Percentiles rank a stretch among this genome's conserved stretches.
phyloP scores from a whole-genome alignment of 2,113 vertebrate species.

The Periophthalmus modestus region DNA sequence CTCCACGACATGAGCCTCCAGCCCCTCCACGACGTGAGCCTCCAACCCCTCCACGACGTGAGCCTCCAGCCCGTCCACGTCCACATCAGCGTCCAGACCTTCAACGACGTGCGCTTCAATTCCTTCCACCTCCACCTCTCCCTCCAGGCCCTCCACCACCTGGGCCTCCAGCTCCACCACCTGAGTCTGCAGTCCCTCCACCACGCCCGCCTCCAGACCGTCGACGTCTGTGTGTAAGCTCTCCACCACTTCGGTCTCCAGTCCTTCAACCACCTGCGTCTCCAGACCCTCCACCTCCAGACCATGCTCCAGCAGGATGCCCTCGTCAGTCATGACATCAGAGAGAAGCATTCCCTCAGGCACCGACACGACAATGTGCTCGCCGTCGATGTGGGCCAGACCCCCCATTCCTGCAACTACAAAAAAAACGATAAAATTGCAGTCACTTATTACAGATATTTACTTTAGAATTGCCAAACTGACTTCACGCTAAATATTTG shows the following conservation, averaged over 20 bases:
- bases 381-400: conserved; percentile 95
- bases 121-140: conserved; percentile 79
- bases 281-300: conserved; percentile 87
- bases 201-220: conserved; percentile 87
- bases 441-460: neutral
- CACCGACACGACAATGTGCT: conserved; percentile 98
- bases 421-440: neutral
- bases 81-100: conserved; percentile 67
- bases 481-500: no score
- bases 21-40: conserved; percentile 79
- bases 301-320: conserved; percentile 90
- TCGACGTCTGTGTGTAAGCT: conserved; percentile 77
- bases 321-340: conserved; percentile 94
- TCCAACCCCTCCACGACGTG: conserved; percentile 67
- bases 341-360: conserved; percentile 96
- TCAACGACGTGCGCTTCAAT: conserved; percentile 67
- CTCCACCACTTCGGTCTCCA: conserved; percentile 85
- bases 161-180: conserved; percentile 72
- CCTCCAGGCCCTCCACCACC: conserved; percentile 85
- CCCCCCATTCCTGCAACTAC: conserved; percentile 96
- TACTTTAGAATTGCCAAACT: neutral
- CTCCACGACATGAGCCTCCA: conserved; percentile 83
- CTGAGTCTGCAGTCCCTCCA: conserved; percentile 67
- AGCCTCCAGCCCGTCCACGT: conserved; percentile 67
- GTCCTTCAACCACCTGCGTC: conserved; percentile 76